Evolutionary conservation across 2,888 invertebrate species (phyloP).

Genomic region (Griposia aprilina): DNA sequence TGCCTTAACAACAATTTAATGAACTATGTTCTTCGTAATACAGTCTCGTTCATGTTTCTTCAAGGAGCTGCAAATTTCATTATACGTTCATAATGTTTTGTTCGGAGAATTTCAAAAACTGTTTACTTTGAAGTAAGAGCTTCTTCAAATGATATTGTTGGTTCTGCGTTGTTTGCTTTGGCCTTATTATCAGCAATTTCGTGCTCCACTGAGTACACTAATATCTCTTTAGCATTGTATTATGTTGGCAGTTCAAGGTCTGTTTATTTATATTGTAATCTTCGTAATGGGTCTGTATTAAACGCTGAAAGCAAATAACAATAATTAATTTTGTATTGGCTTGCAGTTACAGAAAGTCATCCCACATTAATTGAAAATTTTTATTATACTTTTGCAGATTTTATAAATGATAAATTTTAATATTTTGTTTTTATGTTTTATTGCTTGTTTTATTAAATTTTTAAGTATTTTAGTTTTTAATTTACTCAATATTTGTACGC

Average conservation of each 20-base stretch:
- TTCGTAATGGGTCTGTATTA: slow-evolving; percentile 3
- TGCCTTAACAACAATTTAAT: slow-evolving; percentile 49
- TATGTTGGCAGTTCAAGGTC: slow-evolving; percentile 30
- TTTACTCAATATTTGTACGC: no score
- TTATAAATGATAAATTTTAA: no score
- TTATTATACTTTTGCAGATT: no score
- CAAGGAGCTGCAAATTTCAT: slow-evolving; percentile 31
- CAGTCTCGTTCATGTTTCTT: slow-evolving; percentile 27
- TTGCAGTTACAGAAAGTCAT: not conserved
- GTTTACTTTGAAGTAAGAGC: slow-evolving; percentile 6
- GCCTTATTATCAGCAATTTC: slow-evolving; percentile 20
- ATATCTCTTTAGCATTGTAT: slow-evolving; percentile 28
- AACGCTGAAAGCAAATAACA: not conserved
- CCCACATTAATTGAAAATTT: no score
- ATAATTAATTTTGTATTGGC: not conserved
- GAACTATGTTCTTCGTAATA: slow-evolving; percentile 21
- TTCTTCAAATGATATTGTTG: slow-evolving; percentile 18
- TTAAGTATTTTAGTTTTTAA: no score
- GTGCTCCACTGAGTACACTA: slow-evolving; percentile 33
- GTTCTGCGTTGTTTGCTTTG: slow-evolving; percentile 34
- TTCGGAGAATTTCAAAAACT: slow-evolving; percentile 34
- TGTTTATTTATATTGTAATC: slow-evolving; percentile 23
- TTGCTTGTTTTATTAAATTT: no score
- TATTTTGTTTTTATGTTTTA: no score
- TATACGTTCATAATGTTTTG: slow-evolving; percentile 18